phyloP scores from a whole-genome alignment of 2,113 vertebrate genomes.

The Sceloporus tristichus region DNA sequence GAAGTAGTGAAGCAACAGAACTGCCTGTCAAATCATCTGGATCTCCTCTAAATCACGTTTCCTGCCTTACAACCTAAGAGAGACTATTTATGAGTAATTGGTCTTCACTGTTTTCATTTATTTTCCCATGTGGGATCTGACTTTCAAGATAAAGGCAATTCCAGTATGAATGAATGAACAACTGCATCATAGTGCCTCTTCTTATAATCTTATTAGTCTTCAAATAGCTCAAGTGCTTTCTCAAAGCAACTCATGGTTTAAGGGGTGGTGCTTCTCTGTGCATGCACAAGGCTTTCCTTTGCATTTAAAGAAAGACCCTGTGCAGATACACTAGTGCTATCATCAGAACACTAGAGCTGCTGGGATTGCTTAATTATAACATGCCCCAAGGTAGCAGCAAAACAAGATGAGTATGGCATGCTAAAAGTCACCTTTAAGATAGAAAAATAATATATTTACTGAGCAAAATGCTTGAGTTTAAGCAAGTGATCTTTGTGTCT shows the following conservation, averaged over 20 bases:
- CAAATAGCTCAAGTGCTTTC: not conserved
- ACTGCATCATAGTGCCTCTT: not conserved
- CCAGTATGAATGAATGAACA: not conserved
- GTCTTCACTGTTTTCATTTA: not conserved
- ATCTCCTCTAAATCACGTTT: slow-evolving; percentile 61
- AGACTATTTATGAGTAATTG: slow-evolving; percentile 48
- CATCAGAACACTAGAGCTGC: not conserved
- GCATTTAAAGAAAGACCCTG: not conserved
- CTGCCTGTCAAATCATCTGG: slow-evolving; percentile 54
- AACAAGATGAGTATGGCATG: not conserved
- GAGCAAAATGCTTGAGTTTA: not conserved
- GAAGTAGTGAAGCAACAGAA: slow-evolving; percentile 65
- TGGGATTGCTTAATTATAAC: not conserved
- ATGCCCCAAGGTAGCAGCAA: too few species aligned
- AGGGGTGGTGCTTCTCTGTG: not conserved
- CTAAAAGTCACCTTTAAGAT: not conserved
- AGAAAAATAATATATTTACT: not conserved
- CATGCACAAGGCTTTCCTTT: not conserved
- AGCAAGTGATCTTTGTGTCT: not conserved
- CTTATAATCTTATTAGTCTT: not conserved
- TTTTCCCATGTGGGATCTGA: not conserved
- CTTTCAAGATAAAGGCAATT: slow-evolving; percentile 19
- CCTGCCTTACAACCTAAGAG: slow-evolving; percentile 44
- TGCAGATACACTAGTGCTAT: not conserved
- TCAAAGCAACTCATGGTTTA: not conserved